Base-by-base conservation (phyloP, 2,113 vertebrate species). In the Chrysochloris asiatica region DNA sequence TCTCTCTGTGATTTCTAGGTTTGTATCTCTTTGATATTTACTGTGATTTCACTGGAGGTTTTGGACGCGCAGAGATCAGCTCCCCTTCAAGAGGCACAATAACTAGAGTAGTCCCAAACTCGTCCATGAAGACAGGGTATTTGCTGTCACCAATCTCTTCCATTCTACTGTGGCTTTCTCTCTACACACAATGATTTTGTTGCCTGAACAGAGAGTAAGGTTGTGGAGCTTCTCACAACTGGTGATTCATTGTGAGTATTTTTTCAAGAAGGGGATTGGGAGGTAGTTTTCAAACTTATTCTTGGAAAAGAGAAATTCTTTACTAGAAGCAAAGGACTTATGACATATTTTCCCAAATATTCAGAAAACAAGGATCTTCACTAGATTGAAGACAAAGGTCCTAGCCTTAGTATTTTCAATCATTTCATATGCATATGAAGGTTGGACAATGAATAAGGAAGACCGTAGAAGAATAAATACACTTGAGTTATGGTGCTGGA, bases 291-390 rank as follows among this genome's bases (percentile, higher is more conserved):
- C 76, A 75, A 77, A 81, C 38, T 45, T 28, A 6, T 41, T 61
- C 2, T 24, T 17, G 36, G 50, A 75, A 91, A 36, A 92, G n/a
- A 59, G n/a, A 67, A 67, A 43, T 4, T 36, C 38, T 61, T 65
- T 63, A 47, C 47, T 75, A 63, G 52, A 81, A 83, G 67, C 52
- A 94, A 91, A 91, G 41, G 11, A 52, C 13, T 63, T 45, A n/a
- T 56, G 30, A 43, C 30, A 14, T 33, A 56, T 38, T 59, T 36
- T 67, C 69, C 45, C 59, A 48, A 38, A 28, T 6, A 56, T 82
- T 80, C n/a, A 83, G 45, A 78, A 84, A 56, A 21, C 30, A 63
- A 54, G 48, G 26, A 33, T 78, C 84, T 92, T 52, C 52, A 33
- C n/a, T 72, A 61, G n/a, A n/a, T n/a, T n/a, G n/a, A n/a, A n/a